Percentiles rank a stretch among this genome's conserved stretches.
These are phyloP conservation scores for Nanorana parkeri DNA, from an alignment of 2,113 vertebrate genomes.

Conservation along the genomic window DNA sequence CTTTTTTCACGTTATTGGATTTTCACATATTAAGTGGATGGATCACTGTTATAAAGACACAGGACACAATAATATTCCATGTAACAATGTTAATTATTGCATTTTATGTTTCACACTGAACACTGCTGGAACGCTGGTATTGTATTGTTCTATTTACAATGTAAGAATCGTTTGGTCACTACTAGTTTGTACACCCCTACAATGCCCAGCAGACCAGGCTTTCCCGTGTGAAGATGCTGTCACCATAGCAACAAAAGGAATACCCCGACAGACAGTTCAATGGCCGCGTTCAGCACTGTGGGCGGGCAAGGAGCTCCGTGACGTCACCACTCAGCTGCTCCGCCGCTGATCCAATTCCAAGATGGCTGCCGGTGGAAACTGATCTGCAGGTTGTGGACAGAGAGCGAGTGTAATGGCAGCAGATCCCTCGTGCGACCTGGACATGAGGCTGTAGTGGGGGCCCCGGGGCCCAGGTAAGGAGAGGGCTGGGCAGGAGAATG, in stretches of 20 bases:
- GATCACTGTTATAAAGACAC: no score
- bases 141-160: no score
- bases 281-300: constrained; percentile 2
- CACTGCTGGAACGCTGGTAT: no score
- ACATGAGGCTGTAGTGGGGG: background rate
- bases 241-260: background rate
- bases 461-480: constrained; percentile 9
- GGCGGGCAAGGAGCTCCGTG: background rate
- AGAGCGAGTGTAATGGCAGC: constrained; percentile 5
- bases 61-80: no score
- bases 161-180: no score
- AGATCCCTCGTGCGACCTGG: background rate
- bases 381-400: background rate
- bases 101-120: no score
- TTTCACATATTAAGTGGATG: no score
- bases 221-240: no score
- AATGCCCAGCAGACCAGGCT: no score
- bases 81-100: no score
- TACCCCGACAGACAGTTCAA: constrained; percentile 3
- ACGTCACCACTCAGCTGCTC: constrained; percentile 40
- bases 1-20: no score
- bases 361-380: constrained; percentile 5
- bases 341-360: background rate
- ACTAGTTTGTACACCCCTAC: no score
- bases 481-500: background rate